Evolutionary conservation across 2,888 invertebrate genomes (phyloP).

Genomic region (Troilus luridus): DNA sequence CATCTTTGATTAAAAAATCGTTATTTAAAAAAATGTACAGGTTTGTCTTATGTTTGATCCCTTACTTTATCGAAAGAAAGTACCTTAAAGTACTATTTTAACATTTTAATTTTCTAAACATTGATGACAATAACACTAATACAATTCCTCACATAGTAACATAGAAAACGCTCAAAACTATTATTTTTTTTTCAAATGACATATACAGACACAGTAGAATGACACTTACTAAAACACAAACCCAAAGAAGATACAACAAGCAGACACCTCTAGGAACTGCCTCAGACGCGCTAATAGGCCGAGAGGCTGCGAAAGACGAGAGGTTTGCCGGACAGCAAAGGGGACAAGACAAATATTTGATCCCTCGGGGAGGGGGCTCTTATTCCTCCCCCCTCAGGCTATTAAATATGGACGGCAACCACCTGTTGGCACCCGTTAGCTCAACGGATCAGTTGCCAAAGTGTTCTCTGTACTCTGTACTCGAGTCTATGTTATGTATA

Average conservation of each 20-base stretch:
- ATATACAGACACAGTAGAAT: background rate
- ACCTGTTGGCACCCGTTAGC: background rate
- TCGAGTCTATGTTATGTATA: background rate
- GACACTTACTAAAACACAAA: background rate
- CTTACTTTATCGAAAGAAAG: no score
- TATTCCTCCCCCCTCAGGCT: background rate
- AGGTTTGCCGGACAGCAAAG: background rate
- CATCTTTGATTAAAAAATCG: no score
- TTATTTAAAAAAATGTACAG: no score
- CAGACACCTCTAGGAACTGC: background rate
- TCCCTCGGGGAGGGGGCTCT: conserved; percentile 10
- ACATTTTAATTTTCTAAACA: no score
- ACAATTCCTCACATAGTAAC: no score
- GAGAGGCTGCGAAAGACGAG: background rate
- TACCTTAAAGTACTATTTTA: no score
- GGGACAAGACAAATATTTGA: conserved; percentile 40
- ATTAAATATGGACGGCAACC: conserved; percentile 31
- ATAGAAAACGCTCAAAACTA: background rate
- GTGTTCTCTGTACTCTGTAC: background rate
- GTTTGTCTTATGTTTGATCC: no score
- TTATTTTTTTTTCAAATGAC: background rate
- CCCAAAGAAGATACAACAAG: background rate
- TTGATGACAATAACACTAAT: no score
- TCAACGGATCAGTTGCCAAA: conserved; percentile 17
- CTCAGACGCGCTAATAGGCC: background rate